These are phyloP conservation scores for Nemapogon koenigi DNA, from an alignment of 2,888 invertebrate species.

Conservation along the genomic window DNA sequence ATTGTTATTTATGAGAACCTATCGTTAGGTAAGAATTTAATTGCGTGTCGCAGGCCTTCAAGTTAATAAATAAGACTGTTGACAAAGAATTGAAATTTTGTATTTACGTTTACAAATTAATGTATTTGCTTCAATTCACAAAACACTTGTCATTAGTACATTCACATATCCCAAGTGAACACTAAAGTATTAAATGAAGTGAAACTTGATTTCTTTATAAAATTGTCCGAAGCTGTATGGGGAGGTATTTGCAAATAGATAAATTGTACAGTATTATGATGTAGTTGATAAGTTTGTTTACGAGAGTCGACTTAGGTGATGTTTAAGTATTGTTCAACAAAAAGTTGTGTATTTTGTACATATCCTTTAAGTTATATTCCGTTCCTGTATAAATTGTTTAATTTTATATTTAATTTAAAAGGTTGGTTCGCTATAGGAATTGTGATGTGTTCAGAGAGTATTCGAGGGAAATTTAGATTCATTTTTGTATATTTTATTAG, in stretches of 20 bases:
- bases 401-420: constrained; percentile 21
- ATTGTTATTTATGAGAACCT: not conserved
- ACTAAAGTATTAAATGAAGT: too few species aligned
- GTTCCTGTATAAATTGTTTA: constrained; percentile 53
- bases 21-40: too few species aligned
- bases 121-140: too few species aligned
- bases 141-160: too few species aligned
- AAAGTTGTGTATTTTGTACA: constrained; percentile 59
- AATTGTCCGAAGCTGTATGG: too few species aligned
- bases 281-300: constrained; percentile 40
- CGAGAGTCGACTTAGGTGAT: constrained; percentile 44
- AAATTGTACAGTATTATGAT: constrained; percentile 65
- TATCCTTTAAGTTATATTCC: constrained; percentile 54
- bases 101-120: constrained; percentile 19
- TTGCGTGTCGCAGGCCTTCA: not conserved
- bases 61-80: constrained; percentile 45
- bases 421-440: constrained; percentile 46
- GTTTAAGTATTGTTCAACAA: constrained; percentile 48
- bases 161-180: too few species aligned
- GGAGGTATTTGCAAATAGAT: too few species aligned
- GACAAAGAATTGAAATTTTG: constrained; percentile 53
- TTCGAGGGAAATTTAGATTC: constrained; percentile 27
- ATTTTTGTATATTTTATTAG: constrained; percentile 53
- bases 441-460: constrained; percentile 54
- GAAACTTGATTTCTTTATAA: too few species aligned